Evolutionary conservation across 2,797 vertebrate species (phyloP).

Genomic region (Cercopithecus mitis): DNA sequence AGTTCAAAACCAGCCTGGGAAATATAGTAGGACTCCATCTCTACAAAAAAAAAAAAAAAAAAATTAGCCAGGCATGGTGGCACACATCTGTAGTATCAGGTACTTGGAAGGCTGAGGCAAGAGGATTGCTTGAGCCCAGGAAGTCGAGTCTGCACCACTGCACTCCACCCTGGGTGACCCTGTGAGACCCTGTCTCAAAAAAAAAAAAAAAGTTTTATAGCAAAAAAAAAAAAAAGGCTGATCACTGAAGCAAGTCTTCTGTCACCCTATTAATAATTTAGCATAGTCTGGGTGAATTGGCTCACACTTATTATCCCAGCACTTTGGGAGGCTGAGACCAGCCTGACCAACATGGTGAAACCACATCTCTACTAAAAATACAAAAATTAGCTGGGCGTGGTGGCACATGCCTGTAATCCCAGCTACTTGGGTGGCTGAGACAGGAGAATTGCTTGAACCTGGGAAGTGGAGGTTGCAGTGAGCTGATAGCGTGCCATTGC

Average conservation of each 20-base stretch:
- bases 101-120: neutral
- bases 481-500: neutral
- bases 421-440: neutral
- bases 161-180: neutral
- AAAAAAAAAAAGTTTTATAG: neutral
- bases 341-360: no score
- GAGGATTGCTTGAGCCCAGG: neutral
- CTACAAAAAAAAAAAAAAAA: no score
- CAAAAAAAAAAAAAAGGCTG: neutral
- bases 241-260: neutral
- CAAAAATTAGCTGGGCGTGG: neutral
- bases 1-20: no score
- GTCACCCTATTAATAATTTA: neutral
- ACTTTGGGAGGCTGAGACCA: no score
- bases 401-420: neutral
- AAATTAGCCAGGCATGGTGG: neutral
- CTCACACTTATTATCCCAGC: no score
- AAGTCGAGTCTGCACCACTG: neutral
- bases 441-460: neutral
- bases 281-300: no score
- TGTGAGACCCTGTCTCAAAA: neutral
- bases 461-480: neutral
- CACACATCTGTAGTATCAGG: neutral
- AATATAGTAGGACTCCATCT: no score
- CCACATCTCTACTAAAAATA: no score